Percentiles rank a stretch among this genome's conserved stretches.
Conservation (phyloP, 1,140 invertebrate genomes). For the Cotesia typhae region DNA sequence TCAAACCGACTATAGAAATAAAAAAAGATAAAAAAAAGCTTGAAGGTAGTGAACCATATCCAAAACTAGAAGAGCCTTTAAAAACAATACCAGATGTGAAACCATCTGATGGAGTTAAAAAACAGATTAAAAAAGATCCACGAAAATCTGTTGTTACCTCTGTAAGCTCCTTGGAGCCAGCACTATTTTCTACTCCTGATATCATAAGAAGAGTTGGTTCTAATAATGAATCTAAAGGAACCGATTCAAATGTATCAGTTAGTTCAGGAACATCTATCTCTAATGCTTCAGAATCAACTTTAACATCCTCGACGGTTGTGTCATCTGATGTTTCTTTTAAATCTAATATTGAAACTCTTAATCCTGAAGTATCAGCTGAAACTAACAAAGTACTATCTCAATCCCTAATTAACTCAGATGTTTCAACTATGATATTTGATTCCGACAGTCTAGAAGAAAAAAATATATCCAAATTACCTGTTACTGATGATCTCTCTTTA, state of each 20-base stretch:
- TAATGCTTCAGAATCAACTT: conserved; percentile 26
- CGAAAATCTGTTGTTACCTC: conserved; percentile 72
- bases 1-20: conserved; percentile 47
- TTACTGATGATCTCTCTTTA: conserved; percentile 52
- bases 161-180: conserved; percentile 69
- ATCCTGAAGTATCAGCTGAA: conserved; percentile 44
- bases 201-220: conserved; percentile 74
- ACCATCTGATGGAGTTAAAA: conserved; percentile 55
- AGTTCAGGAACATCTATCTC: conserved; percentile 41
- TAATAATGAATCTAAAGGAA: conserved; percentile 57
- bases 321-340: conserved; percentile 8
- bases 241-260: too few species aligned
- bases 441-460: conserved; percentile 47
- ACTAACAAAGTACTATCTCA: conserved; percentile 5
- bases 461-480: conserved; percentile 43
- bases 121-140: conserved; percentile 73
- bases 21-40: conserved; percentile 60
- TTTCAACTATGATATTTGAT: conserved; percentile 46
- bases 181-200: conserved; percentile 80
- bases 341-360: conserved; percentile 54
- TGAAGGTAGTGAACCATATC: conserved; percentile 43
- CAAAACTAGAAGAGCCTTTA: conserved; percentile 45
- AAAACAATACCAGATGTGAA: conserved; percentile 50
- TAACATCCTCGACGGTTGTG: conserved; percentile 12
- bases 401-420: neutral